phyloP scores from a whole-genome alignment of 2,888 invertebrate genomes.

The Habrosyne pyritoides region DNA sequence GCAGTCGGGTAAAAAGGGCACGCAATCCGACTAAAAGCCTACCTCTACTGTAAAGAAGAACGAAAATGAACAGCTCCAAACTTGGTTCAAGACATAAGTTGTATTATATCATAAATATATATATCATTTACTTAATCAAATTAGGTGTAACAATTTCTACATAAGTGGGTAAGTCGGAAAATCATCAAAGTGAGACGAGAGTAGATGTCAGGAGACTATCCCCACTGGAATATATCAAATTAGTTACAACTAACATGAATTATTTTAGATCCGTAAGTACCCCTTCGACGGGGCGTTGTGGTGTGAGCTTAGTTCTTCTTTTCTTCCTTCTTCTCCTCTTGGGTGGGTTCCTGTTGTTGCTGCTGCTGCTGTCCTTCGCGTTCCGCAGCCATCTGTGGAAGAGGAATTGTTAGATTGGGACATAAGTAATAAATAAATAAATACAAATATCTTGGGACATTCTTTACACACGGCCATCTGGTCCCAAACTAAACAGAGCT shows the following conservation, averaged over 20 bases:
- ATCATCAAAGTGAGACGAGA: not conserved
- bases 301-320: slow-evolving; percentile 50
- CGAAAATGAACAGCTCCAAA: not conserved
- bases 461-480: no score
- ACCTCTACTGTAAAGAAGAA: not conserved
- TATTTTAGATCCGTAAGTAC: not conserved
- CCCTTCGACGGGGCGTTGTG: not conserved
- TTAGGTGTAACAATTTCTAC: not conserved
- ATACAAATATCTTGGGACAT: no score
- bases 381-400: slow-evolving; percentile 73
- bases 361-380: slow-evolving; percentile 63
- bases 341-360: slow-evolving; percentile 44
- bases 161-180: not conserved
- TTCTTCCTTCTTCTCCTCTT: slow-evolving; percentile 63
- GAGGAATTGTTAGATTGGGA: slow-evolving; percentile 8
- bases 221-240: not conserved
- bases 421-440: no score
- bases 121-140: not conserved
- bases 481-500: no score
- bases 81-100: slow-evolving; percentile 5
- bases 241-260: not conserved
- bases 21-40: no score
- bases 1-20: no score
- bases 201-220: not conserved
- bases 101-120: not conserved